phyloP scores from a whole-genome alignment of 2,797 vertebrate genomes.

The Rachycentron canadum region DNA sequence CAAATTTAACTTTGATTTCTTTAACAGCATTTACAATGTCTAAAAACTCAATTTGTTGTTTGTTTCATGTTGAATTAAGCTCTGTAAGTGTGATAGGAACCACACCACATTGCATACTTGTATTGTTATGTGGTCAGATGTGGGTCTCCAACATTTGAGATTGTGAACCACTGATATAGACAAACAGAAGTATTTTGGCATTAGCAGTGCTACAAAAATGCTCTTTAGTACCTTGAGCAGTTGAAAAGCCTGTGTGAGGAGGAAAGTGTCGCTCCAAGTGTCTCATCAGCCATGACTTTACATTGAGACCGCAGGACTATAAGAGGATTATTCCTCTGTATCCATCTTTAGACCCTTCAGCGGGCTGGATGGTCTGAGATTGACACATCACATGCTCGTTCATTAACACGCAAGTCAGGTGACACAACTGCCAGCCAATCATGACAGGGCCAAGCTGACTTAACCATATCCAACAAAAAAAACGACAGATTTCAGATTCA shows the following conservation, averaged over 20 bases:
- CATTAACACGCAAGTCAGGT: constrained; percentile 34
- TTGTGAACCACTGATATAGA: too few species aligned
- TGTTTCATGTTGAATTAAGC: too few species aligned
- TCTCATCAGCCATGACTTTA: background rate
- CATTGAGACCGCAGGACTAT: constrained; percentile 20
- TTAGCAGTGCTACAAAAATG: too few species aligned
- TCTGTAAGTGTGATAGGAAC: too few species aligned
- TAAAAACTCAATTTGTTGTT: too few species aligned
- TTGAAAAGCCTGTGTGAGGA: background rate
- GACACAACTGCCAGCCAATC: constrained; percentile 61
- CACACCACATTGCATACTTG: too few species aligned
- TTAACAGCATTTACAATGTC: too few species aligned
- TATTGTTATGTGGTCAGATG: too few species aligned
- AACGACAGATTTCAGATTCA: background rate
- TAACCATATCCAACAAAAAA: constrained; percentile 33
- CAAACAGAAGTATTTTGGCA: too few species aligned
- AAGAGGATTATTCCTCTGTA: constrained; percentile 60
- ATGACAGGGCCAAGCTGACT: constrained; percentile 16
- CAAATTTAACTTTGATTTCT: too few species aligned
- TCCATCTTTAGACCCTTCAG: constrained; percentile 38
- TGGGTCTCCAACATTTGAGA: too few species aligned
- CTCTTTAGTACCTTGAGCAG: background rate
- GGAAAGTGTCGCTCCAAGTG: background rate
- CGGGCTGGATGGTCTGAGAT: background rate
- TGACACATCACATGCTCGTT: constrained; percentile 3